phyloP scores from a whole-genome alignment of 2,888 invertebrate species.

The Drosophila koepferae region DNA sequence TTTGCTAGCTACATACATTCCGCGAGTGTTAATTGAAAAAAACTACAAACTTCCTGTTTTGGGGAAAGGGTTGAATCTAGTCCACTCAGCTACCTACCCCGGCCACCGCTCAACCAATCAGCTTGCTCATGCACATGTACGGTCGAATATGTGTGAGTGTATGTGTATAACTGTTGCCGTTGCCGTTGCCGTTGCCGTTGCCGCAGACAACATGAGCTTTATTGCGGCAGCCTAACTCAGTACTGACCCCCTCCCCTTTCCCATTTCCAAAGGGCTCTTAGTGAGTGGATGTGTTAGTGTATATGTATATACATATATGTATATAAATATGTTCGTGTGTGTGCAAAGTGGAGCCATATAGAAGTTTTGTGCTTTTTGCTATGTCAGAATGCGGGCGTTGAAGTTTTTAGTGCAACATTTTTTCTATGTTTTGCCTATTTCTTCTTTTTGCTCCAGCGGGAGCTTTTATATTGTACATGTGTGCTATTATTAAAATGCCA shows the following conservation, averaged over 20 bases:
- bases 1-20: conserved; percentile 9
- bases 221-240: conserved; percentile 69
- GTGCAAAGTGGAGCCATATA: conserved; percentile 47
- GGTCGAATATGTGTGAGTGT: not conserved
- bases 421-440: conserved; percentile 38
- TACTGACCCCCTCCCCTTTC: conserved; percentile 2
- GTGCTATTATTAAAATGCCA: conserved; percentile 72
- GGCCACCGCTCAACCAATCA: conserved; percentile 12
- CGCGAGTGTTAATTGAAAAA: conserved; percentile 64
- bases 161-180: conserved; percentile 60
- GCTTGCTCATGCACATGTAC: conserved; percentile 1
- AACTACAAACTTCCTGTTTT: conserved; percentile 75
- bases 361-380: conserved; percentile 73
- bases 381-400: conserved; percentile 72
- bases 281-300: conserved; percentile 16
- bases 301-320: conserved; percentile 11
- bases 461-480: conserved; percentile 70
- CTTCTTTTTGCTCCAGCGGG: conserved; percentile 65
- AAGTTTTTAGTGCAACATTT: conserved; percentile 79
- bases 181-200: conserved; percentile 58
- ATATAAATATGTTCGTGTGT: conserved; percentile 6
- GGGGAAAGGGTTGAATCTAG: conserved; percentile 33
- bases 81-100: conserved; percentile 5
- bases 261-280: conserved; percentile 36
- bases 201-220: conserved; percentile 81